Evolutionary conservation across 2,888 invertebrate species (phyloP), one percentile per base, ranked within the genome.

Genomic region (Heliconius cydno): DNA sequence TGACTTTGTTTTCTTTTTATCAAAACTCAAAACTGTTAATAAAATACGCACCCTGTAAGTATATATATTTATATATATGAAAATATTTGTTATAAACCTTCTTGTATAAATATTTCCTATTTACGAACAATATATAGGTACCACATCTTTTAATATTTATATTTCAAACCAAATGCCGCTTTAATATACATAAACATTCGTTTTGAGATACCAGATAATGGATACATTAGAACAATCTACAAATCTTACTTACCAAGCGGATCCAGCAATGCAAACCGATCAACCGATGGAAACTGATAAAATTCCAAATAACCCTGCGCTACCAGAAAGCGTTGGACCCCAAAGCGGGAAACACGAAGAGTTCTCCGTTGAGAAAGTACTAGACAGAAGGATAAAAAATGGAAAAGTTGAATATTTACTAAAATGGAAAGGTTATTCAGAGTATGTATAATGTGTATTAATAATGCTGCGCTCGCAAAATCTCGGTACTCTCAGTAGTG

Each of bases 321-420:
- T 82, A 22, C 28, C 84, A 9, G 82, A 84, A 63, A 78, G 77
- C 19, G 79, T 82, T 2, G 90, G 89, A 0, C 90, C 91, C 13
- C 88, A 88, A 77, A 89, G 91, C 34, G 93, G 92, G 0, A 93
- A 89, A 85, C 94, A 92, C 65, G 97, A 97, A 84, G 98, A 97
- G 85, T 97, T 96, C 86, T 96, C 96, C 1, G 97, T 98, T 0
- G 97, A 97, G 87, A 97, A 97, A 87, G 96, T 98, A 38, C 90
- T 97, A 28, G 97, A 97, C 86, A 96, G 96, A 83, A 92, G 97
- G 85, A 95, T 96, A 19, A 94, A 96, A 81, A 96, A 96, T 85
- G 97, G 97, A 0, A 97, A 96, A 90, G 96, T 96, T 0, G 96
- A 96, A 89, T 97, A 96, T 87, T 89, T 96, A 57, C 86, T 96